A percentile compares a stretch with the other conserved stretches of the same genome.
phyloP scores from a whole-genome alignment of 2,113 vertebrate species.

The Cnemophilus loriae region DNA sequence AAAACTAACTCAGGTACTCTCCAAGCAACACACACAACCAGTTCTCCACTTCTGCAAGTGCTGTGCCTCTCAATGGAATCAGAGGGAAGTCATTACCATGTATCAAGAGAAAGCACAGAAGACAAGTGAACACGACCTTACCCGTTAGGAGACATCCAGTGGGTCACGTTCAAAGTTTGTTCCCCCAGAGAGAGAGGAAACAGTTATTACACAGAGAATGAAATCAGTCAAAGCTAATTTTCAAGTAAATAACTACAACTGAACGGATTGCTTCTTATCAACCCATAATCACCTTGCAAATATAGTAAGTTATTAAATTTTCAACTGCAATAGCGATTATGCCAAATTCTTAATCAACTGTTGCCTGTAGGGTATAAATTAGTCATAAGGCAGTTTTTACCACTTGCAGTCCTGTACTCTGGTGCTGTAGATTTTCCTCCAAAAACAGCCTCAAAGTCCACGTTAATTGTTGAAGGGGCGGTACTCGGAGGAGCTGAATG shows the following conservation, averaged over 20 bases:
- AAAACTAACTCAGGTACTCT: not conserved
- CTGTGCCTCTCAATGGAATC: not conserved
- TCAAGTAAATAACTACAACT: not conserved
- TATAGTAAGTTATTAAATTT: not conserved
- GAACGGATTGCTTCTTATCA: not conserved
- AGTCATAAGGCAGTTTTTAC: slow-evolving; percentile 66
- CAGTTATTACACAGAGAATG: not conserved
- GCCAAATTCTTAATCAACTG: not conserved
- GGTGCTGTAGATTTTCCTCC: slow-evolving; percentile 76
- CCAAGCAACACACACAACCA: not conserved
- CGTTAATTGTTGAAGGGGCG: slow-evolving; percentile 73
- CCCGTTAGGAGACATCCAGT: not conserved
- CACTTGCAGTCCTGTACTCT: slow-evolving; percentile 75
- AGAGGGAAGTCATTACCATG: not conserved
- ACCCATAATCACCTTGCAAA: not conserved
- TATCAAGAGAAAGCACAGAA: not conserved
- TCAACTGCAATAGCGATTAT: not conserved
- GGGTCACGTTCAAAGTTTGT: not conserved
- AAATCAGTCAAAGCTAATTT: not conserved
- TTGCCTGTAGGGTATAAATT: not conserved
- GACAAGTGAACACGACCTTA: not conserved
- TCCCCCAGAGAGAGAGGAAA: slow-evolving; percentile 16
- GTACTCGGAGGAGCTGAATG: slow-evolving; percentile 72
- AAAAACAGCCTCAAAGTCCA: slow-evolving; percentile 92
- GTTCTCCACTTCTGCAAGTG: not conserved